Percentiles rank a stretch among this genome's conserved stretches.
phyloP scores from a whole-genome alignment of 2,113 vertebrate genomes.

The Papio anubis region DNA sequence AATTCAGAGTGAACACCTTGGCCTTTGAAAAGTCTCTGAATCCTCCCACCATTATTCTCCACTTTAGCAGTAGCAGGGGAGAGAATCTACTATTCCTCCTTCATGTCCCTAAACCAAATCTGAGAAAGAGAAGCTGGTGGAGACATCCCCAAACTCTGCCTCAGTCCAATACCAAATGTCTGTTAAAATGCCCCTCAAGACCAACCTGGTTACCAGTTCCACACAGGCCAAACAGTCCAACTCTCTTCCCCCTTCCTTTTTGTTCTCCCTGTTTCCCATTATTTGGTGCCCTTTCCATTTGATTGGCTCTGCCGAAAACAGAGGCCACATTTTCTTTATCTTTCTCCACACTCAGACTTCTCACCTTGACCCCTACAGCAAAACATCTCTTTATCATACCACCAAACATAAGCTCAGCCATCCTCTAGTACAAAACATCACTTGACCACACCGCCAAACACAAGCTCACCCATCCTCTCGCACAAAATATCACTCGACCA shows the following conservation, averaged over 20 bases:
- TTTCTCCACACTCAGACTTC: not conserved
- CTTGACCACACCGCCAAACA: rapidly evolving
- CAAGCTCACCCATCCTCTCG: no score
- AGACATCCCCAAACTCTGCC: not conserved
- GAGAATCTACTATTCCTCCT: not conserved
- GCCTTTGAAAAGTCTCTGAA: not conserved
- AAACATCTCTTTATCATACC: not conserved
- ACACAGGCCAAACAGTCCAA: no score
- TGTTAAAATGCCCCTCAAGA: not conserved
- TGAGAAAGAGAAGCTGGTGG: not conserved
- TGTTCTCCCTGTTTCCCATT: not conserved
- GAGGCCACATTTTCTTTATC: not conserved
- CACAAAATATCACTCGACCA: no score
- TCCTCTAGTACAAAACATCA: no score
- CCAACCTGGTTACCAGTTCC: not conserved
- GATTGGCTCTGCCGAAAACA: not conserved
- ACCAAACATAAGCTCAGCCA: no score
- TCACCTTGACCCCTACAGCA: not conserved
- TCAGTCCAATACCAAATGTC: not conserved
- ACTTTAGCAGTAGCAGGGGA: not conserved
- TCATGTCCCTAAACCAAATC: not conserved
- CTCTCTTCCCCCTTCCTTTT: not conserved
- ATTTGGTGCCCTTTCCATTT: not conserved
- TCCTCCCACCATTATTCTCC: not conserved
- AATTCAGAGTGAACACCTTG: not conserved